Percentiles rank a stretch among this genome's conserved stretches.
Evolutionary conservation across 2,797 vertebrate species (phyloP).

Genomic region (Cynodonichthys magdalenae): DNA sequence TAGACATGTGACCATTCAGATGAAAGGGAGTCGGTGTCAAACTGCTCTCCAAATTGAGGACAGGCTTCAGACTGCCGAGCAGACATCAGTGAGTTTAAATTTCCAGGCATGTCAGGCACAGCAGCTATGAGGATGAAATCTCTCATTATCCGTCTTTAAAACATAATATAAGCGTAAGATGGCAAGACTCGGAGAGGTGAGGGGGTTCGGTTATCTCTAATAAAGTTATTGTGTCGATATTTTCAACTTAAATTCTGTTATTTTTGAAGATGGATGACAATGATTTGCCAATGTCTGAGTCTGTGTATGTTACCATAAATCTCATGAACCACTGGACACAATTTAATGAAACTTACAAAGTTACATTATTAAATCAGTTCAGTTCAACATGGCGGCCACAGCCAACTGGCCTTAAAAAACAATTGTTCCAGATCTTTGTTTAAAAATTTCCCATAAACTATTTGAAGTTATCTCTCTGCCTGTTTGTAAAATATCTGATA

Average conservation of each 20-base stretch:
- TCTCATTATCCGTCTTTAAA: conserved; percentile 81
- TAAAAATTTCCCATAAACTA: too few species aligned
- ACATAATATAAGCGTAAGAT: conserved; percentile 61
- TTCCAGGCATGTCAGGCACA: conserved; percentile 77
- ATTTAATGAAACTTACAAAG: too few species aligned
- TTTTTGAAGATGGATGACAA: too few species aligned
- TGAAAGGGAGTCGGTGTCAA: conserved; percentile 78
- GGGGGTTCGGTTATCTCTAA: conserved; percentile 37
- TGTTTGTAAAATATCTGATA: too few species aligned
- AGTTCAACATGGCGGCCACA: too few species aligned
- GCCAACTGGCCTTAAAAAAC: too few species aligned
- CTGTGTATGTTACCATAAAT: too few species aligned
- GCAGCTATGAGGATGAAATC: conserved; percentile 72
- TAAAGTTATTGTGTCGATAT: conserved; percentile 48
- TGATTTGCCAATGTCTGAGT: too few species aligned
- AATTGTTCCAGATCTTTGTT: too few species aligned
- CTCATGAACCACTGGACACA: too few species aligned
- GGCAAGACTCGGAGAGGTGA: conserved; percentile 16
- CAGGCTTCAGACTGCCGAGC: conserved; percentile 68
- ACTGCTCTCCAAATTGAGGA: conserved; percentile 76
- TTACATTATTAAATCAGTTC: too few species aligned
- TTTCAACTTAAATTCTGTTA: conserved; percentile 58
- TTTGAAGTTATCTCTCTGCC: too few species aligned
- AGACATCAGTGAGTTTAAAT: conserved; percentile 77
- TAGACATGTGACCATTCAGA: conserved; percentile 80